Base-by-base conservation (phyloP, 1,140 invertebrate genomes). In the Drosophila tristis region DNA sequence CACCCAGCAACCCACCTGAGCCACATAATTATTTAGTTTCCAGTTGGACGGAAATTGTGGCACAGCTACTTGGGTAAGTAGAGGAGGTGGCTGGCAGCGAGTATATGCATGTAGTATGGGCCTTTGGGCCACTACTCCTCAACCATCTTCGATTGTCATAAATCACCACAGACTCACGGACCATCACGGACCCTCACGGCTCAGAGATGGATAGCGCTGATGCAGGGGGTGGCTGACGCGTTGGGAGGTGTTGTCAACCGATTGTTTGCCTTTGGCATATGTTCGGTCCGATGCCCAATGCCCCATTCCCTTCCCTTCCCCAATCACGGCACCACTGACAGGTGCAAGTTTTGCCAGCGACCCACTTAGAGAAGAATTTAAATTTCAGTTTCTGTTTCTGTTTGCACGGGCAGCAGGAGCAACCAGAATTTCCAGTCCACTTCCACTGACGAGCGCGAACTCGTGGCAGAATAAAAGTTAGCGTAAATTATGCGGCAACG, bases 21-120 rank as follows among this genome's bases (percentile, higher is more conserved):
- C 65, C 74, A 62, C 61, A 89, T 89, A 89, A 89, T 89, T 89
- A 89, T 89, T 89, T 89, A 80, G 84, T 89, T 89, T 80, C 76
- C 85, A 89, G 71, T 79, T 62, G 84, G 67, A 74, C 62, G 76
- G 62, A 77, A 78, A 71, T 73, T 74, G 84, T 65, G 67, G 23
- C 35, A 50, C 68, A 51, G 50, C 26, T 59, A 51, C 57, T 64
- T 60, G 60, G 39, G 29, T 67, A 67, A 68, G 73, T 65, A 60
- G 54, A 62, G 51, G 62, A 48, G 47, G 45, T 55, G 26, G 26
- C 26, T 6, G 26, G 26, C 26, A 26, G 26, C 5, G 5, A 5
- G 26, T 26, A 26, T 26, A 26, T 20, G 20, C 2, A 20, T 2
- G 29, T 29, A 29, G 29, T 2, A 31, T 31, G 29, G 29, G 31